A percentile compares a stretch with the other conserved stretches of the same genome.
phyloP scores from a whole-genome alignment of 2,888 invertebrate genomes.

The Amorpha juglandis region DNA sequence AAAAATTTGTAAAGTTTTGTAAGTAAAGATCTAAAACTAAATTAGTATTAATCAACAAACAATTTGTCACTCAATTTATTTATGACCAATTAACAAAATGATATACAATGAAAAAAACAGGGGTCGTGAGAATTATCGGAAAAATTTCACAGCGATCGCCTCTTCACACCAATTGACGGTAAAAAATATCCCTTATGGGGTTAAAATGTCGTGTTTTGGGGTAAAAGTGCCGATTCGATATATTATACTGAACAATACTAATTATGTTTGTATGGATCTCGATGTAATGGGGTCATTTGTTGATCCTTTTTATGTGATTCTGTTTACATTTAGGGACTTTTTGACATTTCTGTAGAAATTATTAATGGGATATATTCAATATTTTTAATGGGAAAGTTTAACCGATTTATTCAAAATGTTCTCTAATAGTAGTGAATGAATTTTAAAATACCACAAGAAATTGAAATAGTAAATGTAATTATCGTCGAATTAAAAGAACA shows the following conservation, averaged over 20 bases:
- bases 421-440: too few relatives aligned
- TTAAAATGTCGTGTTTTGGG: constrained; percentile 80
- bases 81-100: constrained; percentile 26
- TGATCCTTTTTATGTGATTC: constrained; percentile 47
- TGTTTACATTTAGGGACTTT: constrained; percentile 57
- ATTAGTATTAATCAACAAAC: background rate
- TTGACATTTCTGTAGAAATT: constrained; percentile 48
- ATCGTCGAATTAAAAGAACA: too few relatives aligned
- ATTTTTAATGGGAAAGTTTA: constrained; percentile 1
- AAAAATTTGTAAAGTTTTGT: too few relatives aligned
- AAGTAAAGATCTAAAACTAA: background rate
- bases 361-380: constrained; percentile 38
- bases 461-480: too few relatives aligned
- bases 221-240: constrained; percentile 67
- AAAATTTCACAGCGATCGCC: constrained; percentile 72
- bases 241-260: constrained; percentile 73
- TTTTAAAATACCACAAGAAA: too few relatives aligned
- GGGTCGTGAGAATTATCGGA: constrained; percentile 67
- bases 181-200: constrained; percentile 71
- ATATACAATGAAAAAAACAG: constrained; percentile 24
- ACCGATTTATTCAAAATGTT: background rate
- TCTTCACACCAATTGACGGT: constrained; percentile 70
- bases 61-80: constrained; percentile 14
- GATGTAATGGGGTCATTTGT: constrained; percentile 59
- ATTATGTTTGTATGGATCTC: constrained; percentile 79